A percentile compares a stretch with the other conserved stretches of the same genome.
Conservation (phyloP, 1,140 invertebrate genomes). For the Marisa cornuarietis region DNA sequence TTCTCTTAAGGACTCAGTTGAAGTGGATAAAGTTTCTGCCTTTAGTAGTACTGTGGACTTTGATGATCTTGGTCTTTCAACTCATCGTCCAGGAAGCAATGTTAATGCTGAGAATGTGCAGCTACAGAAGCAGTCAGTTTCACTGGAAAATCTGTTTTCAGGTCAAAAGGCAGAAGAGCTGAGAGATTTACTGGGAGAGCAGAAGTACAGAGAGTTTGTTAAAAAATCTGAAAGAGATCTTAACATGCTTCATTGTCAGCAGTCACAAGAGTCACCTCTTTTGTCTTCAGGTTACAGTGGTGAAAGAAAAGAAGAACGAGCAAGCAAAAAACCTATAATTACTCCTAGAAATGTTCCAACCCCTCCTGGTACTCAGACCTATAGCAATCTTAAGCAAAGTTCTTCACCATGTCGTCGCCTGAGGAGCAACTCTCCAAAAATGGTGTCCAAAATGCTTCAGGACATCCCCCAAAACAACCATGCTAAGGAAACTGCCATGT, state of each 20-base stretch:
- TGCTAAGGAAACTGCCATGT: slow-evolving; percentile 1
- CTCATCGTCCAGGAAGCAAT: slow-evolving; percentile 39
- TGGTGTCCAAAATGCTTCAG: slow-evolving; percentile 14
- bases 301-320: not conserved
- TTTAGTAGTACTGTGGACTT: slow-evolving; percentile 39
- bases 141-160: slow-evolving; percentile 30
- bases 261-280: not conserved
- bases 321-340: slow-evolving; percentile 10
- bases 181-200: slow-evolving; percentile 39
- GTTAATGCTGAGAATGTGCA: slow-evolving; percentile 2
- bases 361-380: not conserved
- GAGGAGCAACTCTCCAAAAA: slow-evolving; percentile 4
- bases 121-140: slow-evolving; percentile 9
- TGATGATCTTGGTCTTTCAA: slow-evolving; percentile 41
- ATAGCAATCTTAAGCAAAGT: not conserved
- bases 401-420: slow-evolving; percentile 14
- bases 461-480: slow-evolving; percentile 4
- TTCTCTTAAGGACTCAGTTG: slow-evolving; percentile 21
- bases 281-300: not conserved
- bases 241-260: slow-evolving; percentile 30
- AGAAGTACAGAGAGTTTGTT: slow-evolving; percentile 45
- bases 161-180: slow-evolving; percentile 35
- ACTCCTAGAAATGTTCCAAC: not conserved
- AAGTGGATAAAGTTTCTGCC: slow-evolving; percentile 22
- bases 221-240: slow-evolving; percentile 43